Evolutionary conservation across 2,888 invertebrate species (phyloP), one percentile per base, ranked within the genome.

Genomic region (Phaedon cochleariae): DNA sequence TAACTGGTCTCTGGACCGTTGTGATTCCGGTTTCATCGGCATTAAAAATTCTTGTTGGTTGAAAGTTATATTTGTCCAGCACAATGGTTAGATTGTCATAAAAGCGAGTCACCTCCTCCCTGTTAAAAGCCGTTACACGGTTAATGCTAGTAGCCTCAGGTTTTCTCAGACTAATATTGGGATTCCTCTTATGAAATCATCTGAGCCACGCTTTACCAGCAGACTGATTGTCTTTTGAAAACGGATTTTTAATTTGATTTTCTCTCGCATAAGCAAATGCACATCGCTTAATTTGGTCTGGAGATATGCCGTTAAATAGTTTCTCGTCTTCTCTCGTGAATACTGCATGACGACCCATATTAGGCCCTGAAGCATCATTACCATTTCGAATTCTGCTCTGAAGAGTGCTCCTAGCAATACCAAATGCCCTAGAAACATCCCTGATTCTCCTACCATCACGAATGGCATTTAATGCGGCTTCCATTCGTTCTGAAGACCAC

Each of bases 71-170:
- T 34, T 55, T 55, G 37, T 55, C 41, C 55, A 55, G 2, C 18
- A 55, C 20, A 20, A 12, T 31, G 21, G 18, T n/a, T 10, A 60
- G 34, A 29, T 65, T 61, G 15, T 41, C n/a, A n/a, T n/a, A n/a
- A n/a, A n/a, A n/a, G n/a, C n/a, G n/a, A n/a, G n/a, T n/a, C n/a
- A n/a, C n/a, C n/a, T n/a, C n/a, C n/a, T n/a, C 22, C 18, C 18
- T 53, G 45, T 63, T 68, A 17, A 68, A 66, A 15, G 65, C 65
- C n/a, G 54, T 20, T 15, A 59, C 46, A 49, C 62, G 26, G 21
- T 41, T 65, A 10, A 66, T 18, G 21, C 68, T 66, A 2, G 65
- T 63, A 21, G 59, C 21, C 54, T 68, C 68, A 17, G 65, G 65
- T 52, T 65, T 64, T 1, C 63, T 57, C 15, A 63, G 51, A 37